Conservation (phyloP, 2,888 invertebrate genomes). For the Agrochola litura region DNA sequence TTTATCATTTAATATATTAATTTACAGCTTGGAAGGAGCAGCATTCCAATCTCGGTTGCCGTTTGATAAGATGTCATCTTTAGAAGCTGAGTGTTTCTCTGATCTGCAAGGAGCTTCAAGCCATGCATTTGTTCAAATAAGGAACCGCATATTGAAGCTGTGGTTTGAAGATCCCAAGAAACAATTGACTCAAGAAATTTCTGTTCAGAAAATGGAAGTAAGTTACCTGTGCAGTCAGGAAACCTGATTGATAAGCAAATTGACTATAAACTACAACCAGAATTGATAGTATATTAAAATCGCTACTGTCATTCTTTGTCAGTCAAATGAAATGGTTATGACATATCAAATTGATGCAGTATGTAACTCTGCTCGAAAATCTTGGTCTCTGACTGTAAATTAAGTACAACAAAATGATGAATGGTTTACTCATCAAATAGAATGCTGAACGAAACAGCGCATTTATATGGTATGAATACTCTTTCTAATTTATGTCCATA, state of each 20-base stretch:
- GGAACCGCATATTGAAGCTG: conserved; percentile 97
- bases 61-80: conserved; percentile 97
- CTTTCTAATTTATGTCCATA: not conserved
- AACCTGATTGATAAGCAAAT: not conserved
- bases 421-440: not conserved
- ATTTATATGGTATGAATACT: not conserved
- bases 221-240: conserved; percentile 30
- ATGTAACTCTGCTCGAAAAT: not conserved
- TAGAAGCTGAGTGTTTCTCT: conserved; percentile 98
- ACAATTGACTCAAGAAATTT: conserved; percentile 96
- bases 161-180: conserved; percentile 99
- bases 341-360: not conserved
- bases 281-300: not conserved
- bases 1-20: not conserved
- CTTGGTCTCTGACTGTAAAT: not conserved
- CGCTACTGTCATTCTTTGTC: not conserved
- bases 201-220: conserved; percentile 94
- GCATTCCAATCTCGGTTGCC: conserved; percentile 98
- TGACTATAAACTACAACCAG: not conserved
- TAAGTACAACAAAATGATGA: not conserved
- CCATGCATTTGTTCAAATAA: conserved; percentile 97
- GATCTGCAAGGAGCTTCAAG: conserved; percentile 96
- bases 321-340: not conserved
- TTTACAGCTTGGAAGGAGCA: conserved; percentile 95
- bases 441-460: not conserved